Base-by-base conservation (phyloP, 2,797 vertebrate genomes). In the Sarcoramphus papa region DNA sequence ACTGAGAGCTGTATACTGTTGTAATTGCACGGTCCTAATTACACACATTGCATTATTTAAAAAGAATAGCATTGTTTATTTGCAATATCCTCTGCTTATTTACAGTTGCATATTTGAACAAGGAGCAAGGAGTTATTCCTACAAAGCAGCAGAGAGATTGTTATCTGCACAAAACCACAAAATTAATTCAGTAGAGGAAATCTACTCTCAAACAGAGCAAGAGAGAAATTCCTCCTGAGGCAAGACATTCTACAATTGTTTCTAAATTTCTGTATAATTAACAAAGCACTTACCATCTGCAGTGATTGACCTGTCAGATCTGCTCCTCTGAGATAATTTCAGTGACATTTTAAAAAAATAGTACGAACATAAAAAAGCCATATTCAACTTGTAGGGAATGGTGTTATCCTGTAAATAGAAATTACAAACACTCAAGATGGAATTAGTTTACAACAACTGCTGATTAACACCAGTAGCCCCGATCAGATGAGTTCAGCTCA, bases 221-320 rank as follows among this genome's bases (percentile, higher is more conserved):
- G 94, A 98, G 83, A 95, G 85, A 98, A 97, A 98, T 98, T 98
- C 97, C 98, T 98, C 98, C 95, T 51, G 97, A 98, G 98, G 98
- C 98, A 97, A 98, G 97, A 95, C 97, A 97, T 98, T 98, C 96
- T 95, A 96, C 97, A 98, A 97, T 98, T 98, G 97, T 98, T 98
- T 98, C 96, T 98, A 97, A 98, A 98, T 98, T 98, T 97, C 96
- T 97, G 92, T 98, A 97, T 98, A 98, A 98, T 98, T 98, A 98
- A 98, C 97, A 97, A 98, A 98, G 96, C 97, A 97, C 96, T 98
- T 98, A 96, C 97, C 97, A 98, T 98, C 98, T 98, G 98, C 95
- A 97, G 94, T 96, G 97, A 98, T 96, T 98, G 98, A 98, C 98
- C 98, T 96, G 96, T 98, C 98, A 98, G 97, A 97, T 96, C 96